Conservation (phyloP, 2,797 vertebrate genomes). For the Rhincodon typus region DNA sequence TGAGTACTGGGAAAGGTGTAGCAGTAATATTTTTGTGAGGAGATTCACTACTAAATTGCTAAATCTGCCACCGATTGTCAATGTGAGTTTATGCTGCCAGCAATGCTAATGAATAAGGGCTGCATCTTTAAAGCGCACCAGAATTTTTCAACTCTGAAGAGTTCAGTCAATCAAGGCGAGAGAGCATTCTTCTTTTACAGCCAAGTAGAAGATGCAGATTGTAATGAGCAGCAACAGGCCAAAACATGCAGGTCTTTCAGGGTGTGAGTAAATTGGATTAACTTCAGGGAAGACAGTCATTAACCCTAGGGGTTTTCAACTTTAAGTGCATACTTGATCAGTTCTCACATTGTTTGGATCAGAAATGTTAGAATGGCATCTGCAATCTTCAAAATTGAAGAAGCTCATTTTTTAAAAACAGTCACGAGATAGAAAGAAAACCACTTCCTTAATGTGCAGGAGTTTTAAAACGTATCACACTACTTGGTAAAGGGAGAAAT, state of each 20-base stretch:
- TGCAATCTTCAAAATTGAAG: neutral
- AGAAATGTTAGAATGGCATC: neutral
- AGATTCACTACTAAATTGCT: neutral
- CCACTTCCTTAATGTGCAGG: neutral
- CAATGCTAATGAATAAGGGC: neutral
- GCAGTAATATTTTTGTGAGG: neutral
- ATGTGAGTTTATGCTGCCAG: too few species aligned
- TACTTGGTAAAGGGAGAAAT: neutral
- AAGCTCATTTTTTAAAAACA: neutral
- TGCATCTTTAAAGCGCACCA: neutral
- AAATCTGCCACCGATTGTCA: neutral
- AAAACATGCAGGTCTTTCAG: neutral
- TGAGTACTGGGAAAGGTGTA: neutral
- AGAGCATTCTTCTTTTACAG: neutral
- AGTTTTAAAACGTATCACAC: neutral
- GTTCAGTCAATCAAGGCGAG: neutral
- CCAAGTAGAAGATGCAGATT: neutral
- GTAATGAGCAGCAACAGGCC: neutral
- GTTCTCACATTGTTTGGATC: neutral
- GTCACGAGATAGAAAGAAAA: neutral
- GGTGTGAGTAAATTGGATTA: neutral
- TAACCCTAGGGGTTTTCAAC: neutral
- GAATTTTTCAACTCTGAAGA: neutral
- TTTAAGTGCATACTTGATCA: neutral
- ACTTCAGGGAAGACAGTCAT: neutral